Evolutionary conservation across 2,113 vertebrate genomes (phyloP).

Genomic region (Dromaius novaehollandiae): DNA sequence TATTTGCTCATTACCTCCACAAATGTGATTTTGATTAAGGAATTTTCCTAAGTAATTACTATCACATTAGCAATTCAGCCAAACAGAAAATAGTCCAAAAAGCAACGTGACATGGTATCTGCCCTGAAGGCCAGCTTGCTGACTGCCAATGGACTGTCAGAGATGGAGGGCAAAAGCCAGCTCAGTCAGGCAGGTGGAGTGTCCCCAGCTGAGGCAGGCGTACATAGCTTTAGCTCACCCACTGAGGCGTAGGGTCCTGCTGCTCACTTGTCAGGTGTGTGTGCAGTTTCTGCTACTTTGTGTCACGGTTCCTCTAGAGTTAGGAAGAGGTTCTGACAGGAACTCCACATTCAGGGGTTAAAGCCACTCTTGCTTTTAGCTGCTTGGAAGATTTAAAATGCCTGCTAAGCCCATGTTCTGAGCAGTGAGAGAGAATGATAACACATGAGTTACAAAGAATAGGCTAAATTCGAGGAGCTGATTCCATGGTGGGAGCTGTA

Average conservation of each 20-base stretch:
- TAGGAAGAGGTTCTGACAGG: not conserved
- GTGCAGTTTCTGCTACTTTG: not conserved
- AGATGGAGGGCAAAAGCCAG: not conserved
- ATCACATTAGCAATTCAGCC: slow-evolving; percentile 6
- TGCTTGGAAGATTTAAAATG: not conserved
- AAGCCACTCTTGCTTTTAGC: not conserved
- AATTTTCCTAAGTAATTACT: slow-evolving; percentile 66
- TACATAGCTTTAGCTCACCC: not conserved
- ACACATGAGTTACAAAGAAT: not conserved
- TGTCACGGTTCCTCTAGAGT: rapidly evolving
- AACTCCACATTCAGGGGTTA: not conserved
- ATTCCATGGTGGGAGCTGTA: not conserved
- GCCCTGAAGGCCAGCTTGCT: not conserved
- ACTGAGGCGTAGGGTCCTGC: not conserved
- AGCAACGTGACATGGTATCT: not conserved
- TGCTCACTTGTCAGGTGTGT: not conserved
- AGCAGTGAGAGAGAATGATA: not conserved
- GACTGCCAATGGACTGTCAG: not conserved
- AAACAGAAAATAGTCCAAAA: slow-evolving; percentile 33
- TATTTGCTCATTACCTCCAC: slow-evolving; percentile 49
- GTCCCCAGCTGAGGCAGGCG: not conserved
- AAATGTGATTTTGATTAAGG: slow-evolving; percentile 54
- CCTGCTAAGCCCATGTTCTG: not conserved
- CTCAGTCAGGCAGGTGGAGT: not conserved
- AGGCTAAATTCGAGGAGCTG: not conserved